Evolutionary conservation across 2,113 vertebrate genomes (phyloP).

Genomic region (Bos taurus): DNA sequence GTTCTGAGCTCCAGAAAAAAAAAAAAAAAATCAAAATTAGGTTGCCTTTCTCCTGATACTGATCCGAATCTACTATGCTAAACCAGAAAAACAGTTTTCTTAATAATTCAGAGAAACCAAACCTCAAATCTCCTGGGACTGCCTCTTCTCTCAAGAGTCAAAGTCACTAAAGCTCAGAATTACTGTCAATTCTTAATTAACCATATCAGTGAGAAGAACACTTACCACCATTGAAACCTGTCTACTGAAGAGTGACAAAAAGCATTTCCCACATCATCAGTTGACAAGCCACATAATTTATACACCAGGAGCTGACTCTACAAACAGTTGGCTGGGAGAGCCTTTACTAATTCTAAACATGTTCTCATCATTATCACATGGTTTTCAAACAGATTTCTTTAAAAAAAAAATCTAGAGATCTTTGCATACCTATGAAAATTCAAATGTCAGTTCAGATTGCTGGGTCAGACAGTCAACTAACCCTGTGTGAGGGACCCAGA

Average conservation of each 20-base stretch:
- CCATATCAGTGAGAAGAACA: slow-evolving; percentile 36
- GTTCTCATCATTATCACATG: neutral
- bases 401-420: neutral
- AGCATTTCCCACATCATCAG: slow-evolving; percentile 17
- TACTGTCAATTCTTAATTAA: slow-evolving; percentile 63
- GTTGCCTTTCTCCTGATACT: neutral
- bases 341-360: slow-evolving; percentile 21
- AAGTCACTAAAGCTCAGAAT: slow-evolving; percentile 30
- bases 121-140: slow-evolving; percentile 23
- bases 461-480: neutral
- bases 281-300: slow-evolving; percentile 48
- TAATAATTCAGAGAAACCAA: slow-evolving; percentile 40
- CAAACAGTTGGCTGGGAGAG: neutral
- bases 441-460: neutral
- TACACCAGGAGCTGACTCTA: neutral
- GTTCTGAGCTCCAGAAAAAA: neutral
- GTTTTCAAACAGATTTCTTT: neutral
- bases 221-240: slow-evolving; percentile 41
- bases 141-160: slow-evolving; percentile 40
- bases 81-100: neutral
- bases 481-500: neutral
- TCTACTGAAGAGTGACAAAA: slow-evolving; percentile 44
- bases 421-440: neutral
- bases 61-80: neutral
- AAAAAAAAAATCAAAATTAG: slow-evolving; percentile 19